Evolutionary conservation across 1,140 invertebrate genomes (phyloP).

Genomic region (Lethrus apterus): DNA sequence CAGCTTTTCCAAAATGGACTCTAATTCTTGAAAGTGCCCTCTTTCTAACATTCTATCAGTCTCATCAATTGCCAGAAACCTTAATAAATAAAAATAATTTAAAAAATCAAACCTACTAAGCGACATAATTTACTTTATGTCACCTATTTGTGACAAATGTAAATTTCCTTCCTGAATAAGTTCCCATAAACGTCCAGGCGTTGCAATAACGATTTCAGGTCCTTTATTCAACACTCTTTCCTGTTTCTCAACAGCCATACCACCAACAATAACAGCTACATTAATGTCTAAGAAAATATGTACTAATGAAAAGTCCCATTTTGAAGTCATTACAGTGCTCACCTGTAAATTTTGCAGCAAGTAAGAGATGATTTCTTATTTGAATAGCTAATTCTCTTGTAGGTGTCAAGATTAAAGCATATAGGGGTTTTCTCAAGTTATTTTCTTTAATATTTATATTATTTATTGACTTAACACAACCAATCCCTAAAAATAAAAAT

Average conservation of each 20-base stretch:
- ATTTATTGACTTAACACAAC: conserved; percentile 56
- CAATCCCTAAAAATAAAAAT: conserved; percentile 39
- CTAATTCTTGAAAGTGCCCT: conserved; percentile 92
- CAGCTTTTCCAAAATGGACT: conserved; percentile 71
- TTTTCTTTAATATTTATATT: conserved; percentile 45
- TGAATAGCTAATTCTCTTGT: conserved; percentile 94
- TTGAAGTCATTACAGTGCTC: conserved; percentile 14
- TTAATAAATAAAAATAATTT: conserved; percentile 35
- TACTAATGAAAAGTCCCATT: neutral
- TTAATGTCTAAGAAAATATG: conserved; percentile 41
- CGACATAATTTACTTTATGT: conserved; percentile 51
- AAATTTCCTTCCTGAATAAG: conserved; percentile 69
- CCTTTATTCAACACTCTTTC: conserved; percentile 70
- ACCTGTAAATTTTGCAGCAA: conserved; percentile 75
- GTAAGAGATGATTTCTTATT: conserved; percentile 77
- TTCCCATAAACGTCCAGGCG: conserved; percentile 94
- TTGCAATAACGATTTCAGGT: conserved; percentile 93
- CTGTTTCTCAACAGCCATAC: conserved; percentile 87
- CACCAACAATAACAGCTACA: conserved; percentile 79
- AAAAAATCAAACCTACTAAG: conserved; percentile 1
- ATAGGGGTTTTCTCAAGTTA: conserved; percentile 51
- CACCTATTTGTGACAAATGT: conserved; percentile 63
- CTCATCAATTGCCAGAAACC: conserved; percentile 93
- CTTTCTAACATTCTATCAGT: conserved; percentile 97
- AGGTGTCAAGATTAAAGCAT: conserved; percentile 84